A percentile compares a stretch with the other conserved stretches of the same genome.
Evolutionary conservation across 2,113 vertebrate species (phyloP).

Genomic region (Vidua chalybeata): DNA sequence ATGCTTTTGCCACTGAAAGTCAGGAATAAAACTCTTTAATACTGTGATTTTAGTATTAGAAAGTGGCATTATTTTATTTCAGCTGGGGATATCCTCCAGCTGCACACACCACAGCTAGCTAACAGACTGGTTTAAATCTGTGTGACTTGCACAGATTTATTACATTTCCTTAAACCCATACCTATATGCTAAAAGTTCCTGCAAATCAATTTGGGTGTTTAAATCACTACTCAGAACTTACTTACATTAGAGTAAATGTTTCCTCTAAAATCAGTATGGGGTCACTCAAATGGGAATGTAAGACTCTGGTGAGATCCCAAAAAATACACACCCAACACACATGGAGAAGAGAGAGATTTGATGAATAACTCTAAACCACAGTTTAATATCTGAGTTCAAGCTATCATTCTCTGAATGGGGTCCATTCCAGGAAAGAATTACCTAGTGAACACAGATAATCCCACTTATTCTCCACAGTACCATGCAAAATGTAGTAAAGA

Average conservation of each 20-base stretch:
- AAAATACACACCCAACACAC: neutral
- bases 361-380: neutral
- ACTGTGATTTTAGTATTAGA: neutral
- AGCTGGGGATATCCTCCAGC: neutral
- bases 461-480: neutral
- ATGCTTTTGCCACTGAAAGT: neutral
- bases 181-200: neutral
- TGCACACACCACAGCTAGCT: neutral
- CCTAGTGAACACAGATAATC: neutral
- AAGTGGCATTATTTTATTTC: neutral
- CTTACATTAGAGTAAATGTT: neutral
- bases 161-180: neutral
- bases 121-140: neutral
- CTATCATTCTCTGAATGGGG: neutral
- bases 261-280: neutral
- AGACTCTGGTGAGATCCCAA: neutral
- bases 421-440: neutral
- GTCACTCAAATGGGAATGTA: neutral
- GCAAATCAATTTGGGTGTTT: neutral
- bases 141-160: neutral
- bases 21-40: neutral
- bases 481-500: neutral
- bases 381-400: neutral
- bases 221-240: neutral
- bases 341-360: neutral